phyloP scores from a whole-genome alignment of 2,113 vertebrate genomes.

The Rousettus leschenaultii region DNA sequence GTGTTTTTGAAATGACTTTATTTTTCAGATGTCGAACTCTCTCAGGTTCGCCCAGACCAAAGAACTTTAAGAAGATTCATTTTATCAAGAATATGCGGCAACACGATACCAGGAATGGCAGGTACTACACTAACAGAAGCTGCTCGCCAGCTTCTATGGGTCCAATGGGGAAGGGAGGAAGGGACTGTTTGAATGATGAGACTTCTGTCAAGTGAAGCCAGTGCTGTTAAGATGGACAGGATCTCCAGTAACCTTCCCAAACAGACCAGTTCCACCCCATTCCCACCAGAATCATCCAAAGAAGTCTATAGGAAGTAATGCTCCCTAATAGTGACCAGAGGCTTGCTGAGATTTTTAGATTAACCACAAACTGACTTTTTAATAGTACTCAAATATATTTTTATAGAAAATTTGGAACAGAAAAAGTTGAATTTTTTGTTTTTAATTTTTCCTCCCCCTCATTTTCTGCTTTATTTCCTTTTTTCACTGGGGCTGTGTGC shows the following conservation, averaged over 20 bases:
- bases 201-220: background rate
- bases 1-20: slow-evolving; percentile 55
- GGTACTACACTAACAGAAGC: slow-evolving; percentile 82
- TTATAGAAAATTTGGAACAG: background rate
- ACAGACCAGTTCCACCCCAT: background rate
- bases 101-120: slow-evolving; percentile 95
- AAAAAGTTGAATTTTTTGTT: background rate
- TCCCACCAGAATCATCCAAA: background rate
- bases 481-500: background rate
- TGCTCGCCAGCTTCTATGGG: fast-evolving
- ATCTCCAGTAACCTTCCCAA: background rate
- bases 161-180: background rate
- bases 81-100: slow-evolving; percentile 99
- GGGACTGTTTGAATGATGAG: fast-evolving
- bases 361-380: background rate
- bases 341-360: background rate
- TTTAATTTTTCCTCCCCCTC: background rate
- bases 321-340: background rate
- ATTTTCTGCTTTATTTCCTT: background rate
- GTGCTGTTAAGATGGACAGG: background rate
- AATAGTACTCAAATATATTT: background rate
- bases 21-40: slow-evolving; percentile 95
- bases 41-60: slow-evolving; percentile 99
- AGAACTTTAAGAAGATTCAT: slow-evolving; percentile 99
- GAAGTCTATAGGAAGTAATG: background rate